A percentile compares a stretch with the other conserved stretches of the same genome.
Conservation (phyloP, 2,113 vertebrate species). For the Ammodytes marinus region DNA sequence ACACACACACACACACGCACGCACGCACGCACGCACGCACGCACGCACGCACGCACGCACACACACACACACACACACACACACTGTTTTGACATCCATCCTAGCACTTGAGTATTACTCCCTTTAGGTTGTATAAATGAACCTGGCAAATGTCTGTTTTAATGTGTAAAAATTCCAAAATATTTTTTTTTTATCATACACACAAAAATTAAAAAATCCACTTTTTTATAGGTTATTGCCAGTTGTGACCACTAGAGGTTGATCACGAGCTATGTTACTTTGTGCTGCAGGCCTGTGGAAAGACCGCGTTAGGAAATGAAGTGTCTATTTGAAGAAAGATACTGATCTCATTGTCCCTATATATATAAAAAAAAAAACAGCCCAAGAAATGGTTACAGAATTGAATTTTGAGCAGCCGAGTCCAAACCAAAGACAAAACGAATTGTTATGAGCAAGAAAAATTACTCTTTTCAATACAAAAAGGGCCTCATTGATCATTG, state of each 20-base stretch:
- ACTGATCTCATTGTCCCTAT: slow-evolving; percentile 12
- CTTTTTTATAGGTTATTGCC: not conserved
- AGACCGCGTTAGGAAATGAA: slow-evolving; percentile 19
- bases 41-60: slow-evolving; percentile 37
- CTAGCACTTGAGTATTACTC: slow-evolving; percentile 15
- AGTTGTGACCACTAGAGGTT: slow-evolving; percentile 57
- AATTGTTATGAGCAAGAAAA: not conserved
- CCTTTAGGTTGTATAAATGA: slow-evolving; percentile 1
- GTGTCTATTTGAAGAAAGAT: slow-evolving; percentile 16
- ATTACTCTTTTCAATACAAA: not conserved
- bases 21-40: not conserved
- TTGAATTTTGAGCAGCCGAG: not conserved
- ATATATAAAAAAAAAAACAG: not conserved
- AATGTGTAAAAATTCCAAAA: not conserved
- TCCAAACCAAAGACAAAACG: slow-evolving; percentile 67
- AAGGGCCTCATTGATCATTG: too few species aligned
- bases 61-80: slow-evolving; percentile 6
- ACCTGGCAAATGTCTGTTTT: slow-evolving; percentile 27
- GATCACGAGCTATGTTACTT: not conserved
- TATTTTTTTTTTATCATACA: not conserved
- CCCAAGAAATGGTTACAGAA: not conserved
- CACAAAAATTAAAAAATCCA: not conserved
- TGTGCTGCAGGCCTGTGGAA: slow-evolving; percentile 8
- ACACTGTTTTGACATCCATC: slow-evolving; percentile 28
- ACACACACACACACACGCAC: slow-evolving; percentile 18